Evolutionary conservation across 2,113 vertebrate species (phyloP).

Genomic region (Dasyprocta punctata): DNA sequence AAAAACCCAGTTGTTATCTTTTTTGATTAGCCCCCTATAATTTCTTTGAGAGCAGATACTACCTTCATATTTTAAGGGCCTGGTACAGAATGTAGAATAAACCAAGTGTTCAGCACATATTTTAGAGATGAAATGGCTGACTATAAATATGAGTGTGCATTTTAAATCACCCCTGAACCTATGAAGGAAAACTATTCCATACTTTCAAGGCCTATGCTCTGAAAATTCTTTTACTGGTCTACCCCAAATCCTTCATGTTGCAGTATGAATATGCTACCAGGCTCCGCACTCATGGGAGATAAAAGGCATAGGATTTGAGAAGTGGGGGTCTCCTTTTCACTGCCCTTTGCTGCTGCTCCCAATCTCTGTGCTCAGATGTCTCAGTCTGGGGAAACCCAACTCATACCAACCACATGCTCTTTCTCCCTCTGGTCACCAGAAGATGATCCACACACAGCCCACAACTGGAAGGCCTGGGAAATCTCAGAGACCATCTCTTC

Average conservation of each 20-base stretch:
- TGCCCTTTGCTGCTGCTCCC: background rate
- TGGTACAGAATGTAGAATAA: background rate
- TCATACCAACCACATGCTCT: background rate
- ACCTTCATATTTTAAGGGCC: background rate
- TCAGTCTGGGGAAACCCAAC: background rate
- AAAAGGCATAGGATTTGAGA: background rate
- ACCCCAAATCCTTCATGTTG: background rate
- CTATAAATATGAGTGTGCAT: background rate
- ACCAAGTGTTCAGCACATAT: background rate
- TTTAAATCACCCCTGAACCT: background rate
- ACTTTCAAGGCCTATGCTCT: background rate
- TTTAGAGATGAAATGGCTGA: background rate
- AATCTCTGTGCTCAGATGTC: background rate
- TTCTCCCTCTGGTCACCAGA: background rate
- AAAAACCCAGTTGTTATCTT: background rate
- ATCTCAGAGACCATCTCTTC: conserved; percentile 48
- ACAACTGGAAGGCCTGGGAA: conserved; percentile 27
- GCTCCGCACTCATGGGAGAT: background rate
- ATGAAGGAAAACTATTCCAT: background rate
- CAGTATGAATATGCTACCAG: background rate
- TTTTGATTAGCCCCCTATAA: background rate
- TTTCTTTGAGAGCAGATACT: background rate
- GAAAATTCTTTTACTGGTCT: background rate
- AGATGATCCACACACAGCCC: background rate
- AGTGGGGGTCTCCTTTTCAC: background rate